phyloP scores from a whole-genome alignment of 2,797 vertebrate species.

The Thripadectes ignobilis region DNA sequence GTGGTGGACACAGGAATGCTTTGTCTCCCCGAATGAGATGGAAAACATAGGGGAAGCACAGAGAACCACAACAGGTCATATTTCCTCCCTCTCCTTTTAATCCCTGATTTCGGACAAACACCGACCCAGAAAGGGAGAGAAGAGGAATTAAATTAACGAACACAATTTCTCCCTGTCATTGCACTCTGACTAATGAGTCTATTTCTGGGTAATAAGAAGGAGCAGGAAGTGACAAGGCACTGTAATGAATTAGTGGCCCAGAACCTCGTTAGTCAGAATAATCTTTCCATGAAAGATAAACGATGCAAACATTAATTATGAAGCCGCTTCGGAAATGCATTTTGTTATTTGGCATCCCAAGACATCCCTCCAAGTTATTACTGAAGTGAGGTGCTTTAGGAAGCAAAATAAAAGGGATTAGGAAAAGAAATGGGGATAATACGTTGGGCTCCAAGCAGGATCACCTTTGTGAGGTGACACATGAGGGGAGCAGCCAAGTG shows the following conservation, averaged over 20 bases:
- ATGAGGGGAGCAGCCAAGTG: background rate
- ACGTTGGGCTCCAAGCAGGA: background rate
- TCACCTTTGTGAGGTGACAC: background rate
- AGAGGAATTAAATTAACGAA: constrained; percentile 82
- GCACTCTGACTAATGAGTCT: constrained; percentile 87
- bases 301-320: constrained; percentile 84
- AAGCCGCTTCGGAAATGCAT: constrained; percentile 73
- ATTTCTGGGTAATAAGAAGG: constrained; percentile 84
- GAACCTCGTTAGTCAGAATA: constrained; percentile 86
- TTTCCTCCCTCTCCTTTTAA: constrained; percentile 28
- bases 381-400: constrained; percentile 32
- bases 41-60: background rate
- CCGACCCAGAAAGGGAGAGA: constrained; percentile 61
- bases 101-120: constrained; percentile 69
- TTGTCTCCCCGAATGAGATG: accelerated
- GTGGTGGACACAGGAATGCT: background rate
- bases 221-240: constrained; percentile 83
- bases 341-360: constrained; percentile 72
- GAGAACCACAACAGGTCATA: background rate
- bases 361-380: constrained; percentile 69
- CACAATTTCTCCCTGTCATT: constrained; percentile 83
- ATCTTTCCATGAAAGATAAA: constrained; percentile 84
- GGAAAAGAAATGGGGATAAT: background rate
- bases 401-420: background rate
- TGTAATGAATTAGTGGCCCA: constrained; percentile 84